phyloP scores from a whole-genome alignment of 2,113 vertebrate species.

The Butorides virescens region DNA sequence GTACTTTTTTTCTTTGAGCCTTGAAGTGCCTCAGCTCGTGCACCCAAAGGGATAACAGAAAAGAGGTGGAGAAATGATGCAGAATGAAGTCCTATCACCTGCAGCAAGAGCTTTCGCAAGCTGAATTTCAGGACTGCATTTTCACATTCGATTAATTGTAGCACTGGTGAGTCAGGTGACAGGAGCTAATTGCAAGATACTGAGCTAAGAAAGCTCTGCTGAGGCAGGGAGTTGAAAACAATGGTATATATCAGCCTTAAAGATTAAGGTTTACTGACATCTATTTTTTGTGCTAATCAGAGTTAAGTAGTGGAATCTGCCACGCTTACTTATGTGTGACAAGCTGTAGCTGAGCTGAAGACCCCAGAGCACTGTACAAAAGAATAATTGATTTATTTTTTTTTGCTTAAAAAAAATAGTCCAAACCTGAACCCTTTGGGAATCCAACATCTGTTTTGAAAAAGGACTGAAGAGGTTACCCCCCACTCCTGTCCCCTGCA shows the following conservation, averaged over 20 bases:
- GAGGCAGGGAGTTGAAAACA: background rate
- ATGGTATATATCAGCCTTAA: background rate
- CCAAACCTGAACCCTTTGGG: background rate
- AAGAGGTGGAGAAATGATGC: background rate
- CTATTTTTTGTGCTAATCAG: background rate
- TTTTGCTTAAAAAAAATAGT: background rate
- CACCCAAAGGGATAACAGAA: background rate
- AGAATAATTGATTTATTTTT: conserved; percentile 30
- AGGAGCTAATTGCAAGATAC: background rate
- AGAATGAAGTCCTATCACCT: background rate
- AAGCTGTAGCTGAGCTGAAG: background rate
- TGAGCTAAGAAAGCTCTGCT: background rate
- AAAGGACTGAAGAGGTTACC: conserved; percentile 16
- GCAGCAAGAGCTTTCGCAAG: background rate
- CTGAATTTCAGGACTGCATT: background rate
- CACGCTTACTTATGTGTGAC: background rate
- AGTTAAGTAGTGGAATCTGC: background rate
- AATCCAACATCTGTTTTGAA: conserved; percentile 62
- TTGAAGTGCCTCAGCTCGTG: background rate
- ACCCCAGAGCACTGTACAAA: background rate
- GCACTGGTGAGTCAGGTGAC: background rate
- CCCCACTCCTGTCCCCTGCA: background rate
- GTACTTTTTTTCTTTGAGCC: background rate
- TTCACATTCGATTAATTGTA: background rate
- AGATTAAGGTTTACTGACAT: background rate